A percentile compares a stretch with the other conserved stretches of the same genome.
phyloP scores from a whole-genome alignment of 2,888 invertebrate genomes.

The Protophormia terraenovae region DNA sequence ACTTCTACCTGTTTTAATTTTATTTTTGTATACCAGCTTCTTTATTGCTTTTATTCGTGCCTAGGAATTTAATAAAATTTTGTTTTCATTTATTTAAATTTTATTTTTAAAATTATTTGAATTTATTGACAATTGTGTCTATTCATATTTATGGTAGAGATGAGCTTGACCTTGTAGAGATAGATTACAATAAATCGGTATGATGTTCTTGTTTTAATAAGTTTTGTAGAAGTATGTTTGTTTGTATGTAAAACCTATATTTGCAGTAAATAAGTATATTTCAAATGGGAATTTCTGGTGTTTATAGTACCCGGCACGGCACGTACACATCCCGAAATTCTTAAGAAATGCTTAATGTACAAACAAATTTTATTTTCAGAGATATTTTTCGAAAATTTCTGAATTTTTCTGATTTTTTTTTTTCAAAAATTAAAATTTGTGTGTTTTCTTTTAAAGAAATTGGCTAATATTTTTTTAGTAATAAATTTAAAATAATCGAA shows the following conservation, averaged over 20 bases:
- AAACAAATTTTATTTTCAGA: too few relatives aligned
- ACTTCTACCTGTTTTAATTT: not conserved
- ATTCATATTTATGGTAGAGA: not conserved
- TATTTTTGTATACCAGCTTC: constrained; percentile 16
- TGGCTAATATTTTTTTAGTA: too few relatives aligned
- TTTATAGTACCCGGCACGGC: too few relatives aligned
- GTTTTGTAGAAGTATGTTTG: not conserved
- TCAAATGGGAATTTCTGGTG: too few relatives aligned
- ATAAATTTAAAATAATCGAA: too few relatives aligned
- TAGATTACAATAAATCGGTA: constrained; percentile 13
- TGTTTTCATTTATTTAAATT: not conserved
- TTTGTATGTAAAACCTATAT: not conserved
- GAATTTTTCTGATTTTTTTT: too few relatives aligned
- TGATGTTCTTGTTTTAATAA: not conserved
- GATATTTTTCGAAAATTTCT: too few relatives aligned
- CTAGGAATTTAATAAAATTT: not conserved
- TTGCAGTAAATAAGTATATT: not conserved
- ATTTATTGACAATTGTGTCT: not conserved
- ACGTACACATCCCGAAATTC: too few relatives aligned
- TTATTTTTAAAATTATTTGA: not conserved
- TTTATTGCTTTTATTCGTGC: not conserved
- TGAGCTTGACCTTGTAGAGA: constrained; percentile 27
- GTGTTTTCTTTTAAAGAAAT: too few relatives aligned
- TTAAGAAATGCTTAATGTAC: too few relatives aligned
- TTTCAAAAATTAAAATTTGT: too few relatives aligned